These are phyloP conservation scores for Cinara cedri DNA, from an alignment of 2,888 invertebrate genomes.

Conservation along the genomic window DNA sequence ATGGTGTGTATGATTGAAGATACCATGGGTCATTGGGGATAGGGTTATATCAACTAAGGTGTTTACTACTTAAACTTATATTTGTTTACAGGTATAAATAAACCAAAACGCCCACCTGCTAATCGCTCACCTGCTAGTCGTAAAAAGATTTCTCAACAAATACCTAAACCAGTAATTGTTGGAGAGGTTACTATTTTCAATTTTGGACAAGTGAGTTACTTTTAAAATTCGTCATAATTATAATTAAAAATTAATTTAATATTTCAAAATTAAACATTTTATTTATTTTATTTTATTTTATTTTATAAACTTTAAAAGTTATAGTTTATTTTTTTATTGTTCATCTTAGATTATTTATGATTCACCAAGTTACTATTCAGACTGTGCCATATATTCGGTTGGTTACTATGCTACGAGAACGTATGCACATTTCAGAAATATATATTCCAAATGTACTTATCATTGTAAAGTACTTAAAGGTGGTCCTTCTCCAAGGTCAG, in stretches of 20 bases:
- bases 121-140: not conserved
- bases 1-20: no score
- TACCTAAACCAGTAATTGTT: not conserved
- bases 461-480: constrained; percentile 82
- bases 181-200: constrained; percentile 37
- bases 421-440: constrained; percentile 75
- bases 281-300: not conserved
- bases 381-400: constrained; percentile 76
- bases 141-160: not conserved
- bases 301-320: not conserved
- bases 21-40: no score
- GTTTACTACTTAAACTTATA: no score
- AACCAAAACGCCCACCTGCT: no score
- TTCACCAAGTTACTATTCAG: constrained; percentile 72
- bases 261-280: not conserved
- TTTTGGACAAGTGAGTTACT: constrained; percentile 33
- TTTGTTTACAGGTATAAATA: constrained; percentile 11
- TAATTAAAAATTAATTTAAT: not conserved
- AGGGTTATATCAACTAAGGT: no score
- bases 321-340: not conserved
- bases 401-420: constrained; percentile 79
- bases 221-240: not conserved
- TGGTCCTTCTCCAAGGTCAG: constrained; percentile 71
- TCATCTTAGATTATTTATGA: constrained; percentile 68
- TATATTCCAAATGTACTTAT: constrained; percentile 74